These are phyloP conservation scores for Morone saxatilis DNA, from an alignment of 2,113 vertebrate genomes.

Conservation along the genomic window DNA sequence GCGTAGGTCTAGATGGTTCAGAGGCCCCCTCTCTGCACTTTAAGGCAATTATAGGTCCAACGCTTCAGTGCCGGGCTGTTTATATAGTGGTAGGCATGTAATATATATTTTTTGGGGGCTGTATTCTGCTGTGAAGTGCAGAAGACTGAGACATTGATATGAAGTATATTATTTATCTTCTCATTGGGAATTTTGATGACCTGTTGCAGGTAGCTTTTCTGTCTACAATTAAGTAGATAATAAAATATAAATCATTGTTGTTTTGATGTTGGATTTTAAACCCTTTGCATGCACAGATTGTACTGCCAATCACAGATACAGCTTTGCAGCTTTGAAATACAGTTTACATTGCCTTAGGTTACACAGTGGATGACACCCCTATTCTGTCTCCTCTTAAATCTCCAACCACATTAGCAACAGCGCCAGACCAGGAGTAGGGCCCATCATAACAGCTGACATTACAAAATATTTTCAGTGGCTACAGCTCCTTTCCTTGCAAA, in stretches of 20 bases:
- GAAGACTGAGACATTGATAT: background rate
- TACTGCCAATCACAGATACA: conserved; percentile 18
- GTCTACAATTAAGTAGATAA: background rate
- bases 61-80: conserved; percentile 47
- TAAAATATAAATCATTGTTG: background rate
- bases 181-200: conserved; percentile 2
- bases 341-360: conserved; percentile 60
- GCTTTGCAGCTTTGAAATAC: conserved; percentile 39
- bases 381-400: conserved; percentile 72
- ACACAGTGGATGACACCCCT: conserved; percentile 65
- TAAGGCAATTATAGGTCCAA: conserved; percentile 34
- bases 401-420: conserved; percentile 57
- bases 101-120: background rate
- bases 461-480: conserved; percentile 81
- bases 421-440: conserved; percentile 67
- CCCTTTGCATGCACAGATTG: background rate
- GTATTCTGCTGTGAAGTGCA: conserved; percentile 13
- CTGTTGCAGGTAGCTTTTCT: conserved; percentile 14
- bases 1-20: conserved; percentile 36
- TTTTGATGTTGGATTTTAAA: conserved; percentile 7
- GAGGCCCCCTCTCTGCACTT: conserved; percentile 28
- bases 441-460: conserved; percentile 81
- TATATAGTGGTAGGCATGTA: conserved; percentile 43
- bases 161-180: background rate
- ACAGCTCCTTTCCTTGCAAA: conserved; percentile 69